These are phyloP conservation scores for Euura saliciscinereae DNA, from an alignment of 1,140 invertebrate genomes.

Conservation along the genomic window DNA sequence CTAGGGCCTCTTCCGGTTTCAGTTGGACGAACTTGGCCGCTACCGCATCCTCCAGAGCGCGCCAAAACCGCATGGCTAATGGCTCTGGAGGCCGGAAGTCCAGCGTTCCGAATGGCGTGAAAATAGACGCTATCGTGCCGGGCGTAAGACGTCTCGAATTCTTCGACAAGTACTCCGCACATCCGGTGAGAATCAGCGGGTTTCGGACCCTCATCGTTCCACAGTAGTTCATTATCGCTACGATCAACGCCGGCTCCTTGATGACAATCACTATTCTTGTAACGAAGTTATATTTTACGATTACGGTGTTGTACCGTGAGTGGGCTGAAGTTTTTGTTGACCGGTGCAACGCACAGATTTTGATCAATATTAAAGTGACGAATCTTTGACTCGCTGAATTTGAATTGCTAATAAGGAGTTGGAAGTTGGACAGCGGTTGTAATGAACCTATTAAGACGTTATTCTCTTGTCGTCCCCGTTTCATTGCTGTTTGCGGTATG, in stretches of 20 bases:
- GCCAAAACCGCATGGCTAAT: constrained; percentile 64
- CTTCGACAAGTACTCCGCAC: constrained; percentile 65
- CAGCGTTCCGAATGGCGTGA: constrained; percentile 69
- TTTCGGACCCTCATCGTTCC: constrained; percentile 65
- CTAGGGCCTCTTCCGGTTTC: constrained; percentile 63
- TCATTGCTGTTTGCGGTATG: too few species aligned
- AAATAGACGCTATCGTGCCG: constrained; percentile 63
- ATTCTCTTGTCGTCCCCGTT: too few species aligned
- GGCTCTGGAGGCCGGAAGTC: constrained; percentile 63
- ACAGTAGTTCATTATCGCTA: constrained; percentile 69
- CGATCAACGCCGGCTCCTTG: constrained; percentile 63
- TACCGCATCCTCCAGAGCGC: constrained; percentile 62
- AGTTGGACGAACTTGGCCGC: constrained; percentile 67
- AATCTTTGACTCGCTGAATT: too few species aligned
- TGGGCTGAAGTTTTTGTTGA: too few species aligned
- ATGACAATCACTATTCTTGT: constrained; percentile 37
- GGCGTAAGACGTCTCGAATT: constrained; percentile 59
- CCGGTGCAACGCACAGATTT: too few species aligned
- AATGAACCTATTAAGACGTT: too few species aligned
- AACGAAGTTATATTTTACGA: neutral
- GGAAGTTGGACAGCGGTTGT: too few species aligned
- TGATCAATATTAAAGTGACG: too few species aligned
- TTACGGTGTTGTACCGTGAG: too few species aligned
- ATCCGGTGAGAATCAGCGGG: constrained; percentile 63
- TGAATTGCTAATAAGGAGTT: too few species aligned